Percentiles rank a stretch among this genome's conserved stretches.
phyloP scores from a whole-genome alignment of 2,797 vertebrate species.

The Microtus californicus region DNA sequence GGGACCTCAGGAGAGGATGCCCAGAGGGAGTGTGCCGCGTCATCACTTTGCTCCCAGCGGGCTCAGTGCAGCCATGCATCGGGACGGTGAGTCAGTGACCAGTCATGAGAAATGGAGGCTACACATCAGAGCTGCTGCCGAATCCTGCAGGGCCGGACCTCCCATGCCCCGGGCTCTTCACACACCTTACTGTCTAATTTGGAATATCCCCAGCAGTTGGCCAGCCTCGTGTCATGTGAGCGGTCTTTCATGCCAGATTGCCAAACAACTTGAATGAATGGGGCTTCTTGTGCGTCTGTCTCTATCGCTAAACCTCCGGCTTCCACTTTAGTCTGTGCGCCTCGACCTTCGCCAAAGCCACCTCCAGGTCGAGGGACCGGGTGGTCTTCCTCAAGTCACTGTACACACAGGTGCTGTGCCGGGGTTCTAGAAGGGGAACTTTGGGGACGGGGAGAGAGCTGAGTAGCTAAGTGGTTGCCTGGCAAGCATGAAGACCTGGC shows the following conservation, averaged over 20 bases:
- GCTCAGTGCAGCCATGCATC: neutral
- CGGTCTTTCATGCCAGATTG: neutral
- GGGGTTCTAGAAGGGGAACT: neutral
- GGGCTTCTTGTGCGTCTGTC: neutral
- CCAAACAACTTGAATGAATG: neutral
- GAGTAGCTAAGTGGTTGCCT: neutral
- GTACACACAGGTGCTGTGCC: neutral
- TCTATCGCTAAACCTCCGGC: neutral
- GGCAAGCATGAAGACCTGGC: neutral
- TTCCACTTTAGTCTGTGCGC: neutral
- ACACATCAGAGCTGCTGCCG: neutral
- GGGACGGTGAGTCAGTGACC: slow-evolving; percentile 4
- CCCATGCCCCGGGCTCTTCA: neutral
- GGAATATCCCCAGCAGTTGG: slow-evolving; percentile 5
- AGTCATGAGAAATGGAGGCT: neutral
- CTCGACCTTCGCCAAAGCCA: neutral
- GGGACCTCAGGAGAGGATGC: neutral
- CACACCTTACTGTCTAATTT: neutral
- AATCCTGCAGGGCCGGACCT: neutral
- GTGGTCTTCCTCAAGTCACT: neutral
- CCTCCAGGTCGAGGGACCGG: neutral
- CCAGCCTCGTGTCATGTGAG: neutral
- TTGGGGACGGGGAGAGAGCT: neutral
- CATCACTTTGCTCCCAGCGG: neutral
- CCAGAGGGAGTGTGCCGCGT: neutral